Base-by-base conservation (phyloP, 2,797 vertebrate genomes). In the Distichodus sexfasciatus region DNA sequence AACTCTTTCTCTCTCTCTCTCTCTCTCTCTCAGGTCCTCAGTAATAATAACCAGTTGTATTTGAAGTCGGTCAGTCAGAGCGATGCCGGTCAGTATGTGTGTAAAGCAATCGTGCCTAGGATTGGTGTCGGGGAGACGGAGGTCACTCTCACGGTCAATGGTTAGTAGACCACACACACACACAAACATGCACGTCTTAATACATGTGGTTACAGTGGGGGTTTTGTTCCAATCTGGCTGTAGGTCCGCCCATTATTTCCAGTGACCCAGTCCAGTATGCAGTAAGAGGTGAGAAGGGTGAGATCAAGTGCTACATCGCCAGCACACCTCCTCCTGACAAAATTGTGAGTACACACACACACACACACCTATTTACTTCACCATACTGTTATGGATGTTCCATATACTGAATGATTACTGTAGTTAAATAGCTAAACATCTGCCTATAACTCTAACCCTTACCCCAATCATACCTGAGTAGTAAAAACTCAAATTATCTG, bases 21-120 rank as follows among this genome's bases (percentile, higher is more conserved):
- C 75, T 82, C 19, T 28, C 6, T 29, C 60, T 0, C 67, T 17
- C 89, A 97, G 96, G 96, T 98, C 3, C 89, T 98, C 51, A 98
- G 96, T 87, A 98, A 98, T 88, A 96, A 94, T 83, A 95, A 98
- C 87, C 94, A 97, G 88, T 87, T 98, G 60, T 90, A 93, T 70
- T 76, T 98, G 76, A 98, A 98, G 88, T 90, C 94, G 0, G 95
- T 98, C 58, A 94, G 91, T 0, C 96, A 98, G 76, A 86, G 87
- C 0, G 96, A 98, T 0, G 95, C 95, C 0, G 96, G 96, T 28
- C 94, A 94, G 72, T 98, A 98, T 3, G 86, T 96, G 72, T 98
- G 96, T 87, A 95, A 98, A 72, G 96, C 96, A 88, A 98, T 98
- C 9, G 96, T 98, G 0, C 96, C 96, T 0, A 84, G 96, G 6